These are phyloP conservation scores for Acleris sparsana DNA, from an alignment of 2,888 invertebrate genomes.

Conservation along the genomic window DNA sequence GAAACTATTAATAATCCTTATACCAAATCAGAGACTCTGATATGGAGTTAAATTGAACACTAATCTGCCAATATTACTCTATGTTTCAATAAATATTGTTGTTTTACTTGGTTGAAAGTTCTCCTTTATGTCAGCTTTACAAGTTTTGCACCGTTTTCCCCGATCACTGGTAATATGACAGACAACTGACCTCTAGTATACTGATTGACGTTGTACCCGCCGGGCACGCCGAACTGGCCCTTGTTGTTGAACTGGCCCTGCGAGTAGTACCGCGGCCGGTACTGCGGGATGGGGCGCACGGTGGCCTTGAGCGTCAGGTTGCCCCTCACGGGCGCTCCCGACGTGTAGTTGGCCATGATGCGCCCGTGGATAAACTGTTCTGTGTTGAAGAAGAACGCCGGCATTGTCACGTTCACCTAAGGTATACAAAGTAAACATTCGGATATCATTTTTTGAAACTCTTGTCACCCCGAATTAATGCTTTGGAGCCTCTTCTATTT, in stretches of 20 bases:
- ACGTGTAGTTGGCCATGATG: slow-evolving; percentile 97
- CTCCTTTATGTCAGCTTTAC: too few relatives aligned
- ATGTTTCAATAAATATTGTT: too few relatives aligned
- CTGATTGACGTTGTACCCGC: slow-evolving; percentile 57
- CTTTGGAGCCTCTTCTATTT: too few relatives aligned
- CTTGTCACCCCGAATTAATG: too few relatives aligned
- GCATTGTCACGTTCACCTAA: slow-evolving; percentile 96
- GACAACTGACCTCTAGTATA: slow-evolving; percentile 75
- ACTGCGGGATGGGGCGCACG: slow-evolving; percentile 87
- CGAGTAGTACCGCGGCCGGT: slow-evolving; percentile 74
- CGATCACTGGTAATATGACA: too few relatives aligned
- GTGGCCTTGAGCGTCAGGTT: slow-evolving; percentile 94
- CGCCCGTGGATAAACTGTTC: slow-evolving; percentile 92
- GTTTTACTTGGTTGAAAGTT: too few relatives aligned
- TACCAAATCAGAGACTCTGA: too few relatives aligned
- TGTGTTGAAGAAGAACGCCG: slow-evolving; percentile 95
- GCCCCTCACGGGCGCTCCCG: slow-evolving; percentile 94
- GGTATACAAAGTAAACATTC: slow-evolving; percentile 27
- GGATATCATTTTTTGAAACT: too few relatives aligned
- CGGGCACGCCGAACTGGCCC: slow-evolving; percentile 64
- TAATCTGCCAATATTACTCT: too few relatives aligned
- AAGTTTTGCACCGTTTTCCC: too few relatives aligned
- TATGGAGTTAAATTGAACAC: too few relatives aligned
- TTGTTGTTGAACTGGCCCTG: slow-evolving; percentile 79
- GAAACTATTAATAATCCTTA: too few relatives aligned